Percentiles rank a stretch among this genome's conserved stretches.
phyloP scores from a whole-genome alignment of 2,888 invertebrate genomes.

The Miltochrista miniata region DNA sequence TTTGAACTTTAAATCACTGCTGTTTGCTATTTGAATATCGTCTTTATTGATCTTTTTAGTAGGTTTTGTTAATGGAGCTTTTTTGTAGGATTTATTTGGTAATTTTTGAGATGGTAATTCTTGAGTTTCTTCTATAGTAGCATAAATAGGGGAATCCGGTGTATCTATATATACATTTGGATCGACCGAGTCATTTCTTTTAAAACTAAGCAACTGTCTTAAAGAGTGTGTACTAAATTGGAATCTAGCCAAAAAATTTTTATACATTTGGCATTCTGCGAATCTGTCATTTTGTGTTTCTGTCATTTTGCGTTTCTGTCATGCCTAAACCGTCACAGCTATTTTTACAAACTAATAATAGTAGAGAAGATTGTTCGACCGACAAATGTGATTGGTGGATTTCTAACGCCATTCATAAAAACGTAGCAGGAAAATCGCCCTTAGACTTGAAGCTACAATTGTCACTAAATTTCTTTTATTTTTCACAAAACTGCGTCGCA shows the following conservation, averaged over 20 bases:
- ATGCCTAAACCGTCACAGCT: no score
- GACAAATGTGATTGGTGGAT: no score
- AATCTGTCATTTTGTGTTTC: no score
- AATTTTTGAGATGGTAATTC: constrained; percentile 12
- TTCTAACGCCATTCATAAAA: no score
- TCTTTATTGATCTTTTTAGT: constrained; percentile 64
- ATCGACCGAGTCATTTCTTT: constrained; percentile 21
- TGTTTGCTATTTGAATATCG: constrained; percentile 59
- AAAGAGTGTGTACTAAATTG: constrained; percentile 32
- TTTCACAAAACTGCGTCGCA: no score
- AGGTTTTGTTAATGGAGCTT: constrained; percentile 47
- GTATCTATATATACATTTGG: constrained; percentile 16
- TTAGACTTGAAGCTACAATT: no score
- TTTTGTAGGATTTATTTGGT: constrained; percentile 30
- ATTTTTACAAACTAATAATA: no score
- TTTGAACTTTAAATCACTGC: constrained; percentile 29
- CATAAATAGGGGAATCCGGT: constrained; percentile 27
- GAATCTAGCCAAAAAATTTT: constrained; percentile 37
- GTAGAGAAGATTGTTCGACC: no score
- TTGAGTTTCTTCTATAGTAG: constrained; percentile 16
- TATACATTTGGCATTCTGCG: no score
- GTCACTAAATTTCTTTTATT: no score
- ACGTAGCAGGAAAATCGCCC: no score
- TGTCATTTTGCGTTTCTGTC: no score
- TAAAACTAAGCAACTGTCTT: constrained; percentile 29